A percentile compares a stretch with the other conserved stretches of the same genome.
phyloP scores from a whole-genome alignment of 2,113 vertebrate species.

The Fulmarus glacialis region DNA sequence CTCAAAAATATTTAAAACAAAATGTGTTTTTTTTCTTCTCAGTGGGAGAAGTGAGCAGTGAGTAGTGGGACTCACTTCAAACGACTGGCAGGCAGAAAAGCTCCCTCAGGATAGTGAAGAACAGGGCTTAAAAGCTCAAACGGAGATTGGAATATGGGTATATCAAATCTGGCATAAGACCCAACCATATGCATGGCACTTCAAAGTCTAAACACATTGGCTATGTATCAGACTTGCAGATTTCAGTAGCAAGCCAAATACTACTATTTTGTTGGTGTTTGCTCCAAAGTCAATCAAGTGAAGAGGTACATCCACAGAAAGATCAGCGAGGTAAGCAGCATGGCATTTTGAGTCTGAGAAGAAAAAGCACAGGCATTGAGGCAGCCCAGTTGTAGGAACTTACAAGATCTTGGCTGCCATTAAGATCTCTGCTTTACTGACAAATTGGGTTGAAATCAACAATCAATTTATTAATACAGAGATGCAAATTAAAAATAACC shows the following conservation, averaged over 20 bases:
- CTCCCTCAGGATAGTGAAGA: background rate
- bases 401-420: background rate
- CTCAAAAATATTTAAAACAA: background rate
- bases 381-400: background rate
- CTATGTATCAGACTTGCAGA: background rate
- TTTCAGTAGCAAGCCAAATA: background rate
- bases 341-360: background rate
- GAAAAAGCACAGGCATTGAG: background rate
- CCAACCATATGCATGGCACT: background rate
- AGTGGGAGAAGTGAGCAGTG: background rate
- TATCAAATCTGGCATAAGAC: background rate
- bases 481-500: background rate
- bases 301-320: background rate
- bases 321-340: background rate
- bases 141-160: background rate
- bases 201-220: background rate
- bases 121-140: background rate
- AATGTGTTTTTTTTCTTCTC: background rate
- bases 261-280: background rate
- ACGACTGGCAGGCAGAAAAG: background rate
- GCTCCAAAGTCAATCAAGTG: background rate
- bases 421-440: background rate
- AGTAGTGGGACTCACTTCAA: background rate
- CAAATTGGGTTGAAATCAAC: background rate
- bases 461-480: background rate